Evolutionary conservation across 1,140 invertebrate genomes (phyloP).

Genomic region (Helicoverpa armigera): DNA sequence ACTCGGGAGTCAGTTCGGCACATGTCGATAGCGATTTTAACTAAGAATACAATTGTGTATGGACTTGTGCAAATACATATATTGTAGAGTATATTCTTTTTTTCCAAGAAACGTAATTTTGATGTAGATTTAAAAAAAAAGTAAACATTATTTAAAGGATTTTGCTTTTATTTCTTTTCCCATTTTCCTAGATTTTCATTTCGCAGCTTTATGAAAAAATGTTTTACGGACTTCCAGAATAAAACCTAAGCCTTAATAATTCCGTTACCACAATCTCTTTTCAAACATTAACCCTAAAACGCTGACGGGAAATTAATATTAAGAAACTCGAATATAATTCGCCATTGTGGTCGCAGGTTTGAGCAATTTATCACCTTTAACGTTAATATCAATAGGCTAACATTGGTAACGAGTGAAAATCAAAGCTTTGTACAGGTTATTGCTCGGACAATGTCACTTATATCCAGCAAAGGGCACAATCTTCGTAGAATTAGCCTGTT

Average conservation of each 20-base stretch:
- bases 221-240: neutral
- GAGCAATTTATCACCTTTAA: constrained; percentile 37
- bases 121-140: too few relatives aligned
- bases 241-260: constrained; percentile 5
- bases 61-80: too few relatives aligned
- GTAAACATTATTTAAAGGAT: too few relatives aligned
- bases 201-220: too few relatives aligned
- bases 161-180: too few relatives aligned
- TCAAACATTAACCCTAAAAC: constrained; percentile 29
- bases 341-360: neutral
- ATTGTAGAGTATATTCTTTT: too few relatives aligned
- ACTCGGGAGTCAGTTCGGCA: neutral
- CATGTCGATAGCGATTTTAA: neutral
- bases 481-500: constrained; percentile 45
- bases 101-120: too few relatives aligned
- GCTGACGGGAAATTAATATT: constrained; percentile 13
- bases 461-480: constrained; percentile 54
- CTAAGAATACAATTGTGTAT: neutral
- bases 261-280: constrained; percentile 24
- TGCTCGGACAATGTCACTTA: constrained; percentile 56
- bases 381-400: constrained; percentile 40
- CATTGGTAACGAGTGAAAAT: constrained; percentile 46
- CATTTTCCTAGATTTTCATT: too few relatives aligned
- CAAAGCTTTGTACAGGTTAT: constrained; percentile 48
- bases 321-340: constrained; percentile 45